phyloP scores from a whole-genome alignment of 2,888 invertebrate genomes.

The Crepidodera aurea region DNA sequence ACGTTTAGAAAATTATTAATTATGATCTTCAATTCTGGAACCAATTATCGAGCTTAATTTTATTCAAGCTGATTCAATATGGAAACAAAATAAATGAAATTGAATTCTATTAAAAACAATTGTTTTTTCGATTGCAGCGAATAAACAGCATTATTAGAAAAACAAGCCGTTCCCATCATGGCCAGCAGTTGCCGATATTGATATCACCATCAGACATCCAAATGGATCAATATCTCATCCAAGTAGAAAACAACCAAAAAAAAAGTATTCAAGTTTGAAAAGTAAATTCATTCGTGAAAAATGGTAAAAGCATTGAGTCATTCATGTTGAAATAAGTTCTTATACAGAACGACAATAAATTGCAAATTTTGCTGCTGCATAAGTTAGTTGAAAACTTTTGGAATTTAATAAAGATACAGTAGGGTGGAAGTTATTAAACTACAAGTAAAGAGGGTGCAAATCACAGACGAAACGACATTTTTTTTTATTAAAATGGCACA shows the following conservation, averaged over 20 bases:
- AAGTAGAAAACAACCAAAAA: constrained; percentile 39
- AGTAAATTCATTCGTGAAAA: constrained; percentile 42
- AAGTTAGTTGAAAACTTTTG: neutral
- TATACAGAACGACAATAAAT: constrained; percentile 39
- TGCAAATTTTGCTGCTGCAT: constrained; percentile 19
- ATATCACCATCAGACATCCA: constrained; percentile 9
- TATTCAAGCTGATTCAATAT: no score
- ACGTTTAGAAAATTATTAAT: no score
- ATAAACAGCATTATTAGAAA: constrained; percentile 21
- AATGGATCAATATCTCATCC: constrained; percentile 32
- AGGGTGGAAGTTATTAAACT: neutral
- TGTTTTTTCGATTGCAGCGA: no score
- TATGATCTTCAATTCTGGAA: no score
- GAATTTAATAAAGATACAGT: neutral
- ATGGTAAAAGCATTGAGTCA: constrained; percentile 54
- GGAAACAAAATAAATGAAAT: no score
- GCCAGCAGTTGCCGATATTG: constrained; percentile 30
- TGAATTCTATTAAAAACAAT: no score
- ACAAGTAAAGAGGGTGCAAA: neutral
- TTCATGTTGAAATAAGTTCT: constrained; percentile 47
- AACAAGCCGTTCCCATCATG: constrained; percentile 14
- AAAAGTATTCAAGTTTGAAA: constrained; percentile 32
- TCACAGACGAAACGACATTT: neutral
- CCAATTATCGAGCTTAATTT: no score
- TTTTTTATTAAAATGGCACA: no score